These are phyloP conservation scores for Hirtodrosophila duncani DNA, from an alignment of 2,888 invertebrate genomes.

Conservation along the genomic window DNA sequence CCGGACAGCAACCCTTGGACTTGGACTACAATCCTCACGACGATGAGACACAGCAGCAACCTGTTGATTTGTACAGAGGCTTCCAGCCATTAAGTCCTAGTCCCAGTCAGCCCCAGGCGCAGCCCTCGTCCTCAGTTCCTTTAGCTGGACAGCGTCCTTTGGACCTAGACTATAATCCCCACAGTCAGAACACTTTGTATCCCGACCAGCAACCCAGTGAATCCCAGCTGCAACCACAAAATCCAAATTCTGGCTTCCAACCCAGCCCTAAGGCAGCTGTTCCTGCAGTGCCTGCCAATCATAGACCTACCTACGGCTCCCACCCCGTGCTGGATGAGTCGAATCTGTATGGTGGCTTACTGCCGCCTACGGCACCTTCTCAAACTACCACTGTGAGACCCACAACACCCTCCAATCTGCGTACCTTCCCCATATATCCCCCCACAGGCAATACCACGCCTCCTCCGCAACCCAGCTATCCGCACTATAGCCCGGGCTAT, in stretches of 20 bases:
- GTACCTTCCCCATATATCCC: conserved; percentile 58
- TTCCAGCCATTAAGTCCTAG: conserved; percentile 10
- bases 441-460: conserved; percentile 48
- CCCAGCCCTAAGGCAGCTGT: background rate
- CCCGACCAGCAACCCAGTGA: background rate
- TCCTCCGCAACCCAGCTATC: conserved; percentile 42
- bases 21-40: conserved; percentile 18
- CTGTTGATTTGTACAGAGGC: conserved; percentile 20
- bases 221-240: too few relatives aligned
- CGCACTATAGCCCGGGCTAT: conserved; percentile 74
- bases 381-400: background rate
- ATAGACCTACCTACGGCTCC: conserved; percentile 9
- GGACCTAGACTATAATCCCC: background rate
- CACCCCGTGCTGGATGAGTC: conserved; percentile 27
- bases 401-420: conserved; percentile 34
- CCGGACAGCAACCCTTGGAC: conserved; percentile 32
- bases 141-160: conserved; percentile 13
- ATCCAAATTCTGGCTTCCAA: too few relatives aligned
- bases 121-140: too few relatives aligned
- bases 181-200: background rate
- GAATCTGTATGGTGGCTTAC: conserved; percentile 44
- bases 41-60: conserved; percentile 4
- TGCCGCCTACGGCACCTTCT: conserved; percentile 27
- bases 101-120: too few relatives aligned
- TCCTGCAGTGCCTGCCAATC: conserved; percentile 4